phyloP scores from a whole-genome alignment of 2,113 vertebrate genomes.

The Tapirus terrestris region DNA sequence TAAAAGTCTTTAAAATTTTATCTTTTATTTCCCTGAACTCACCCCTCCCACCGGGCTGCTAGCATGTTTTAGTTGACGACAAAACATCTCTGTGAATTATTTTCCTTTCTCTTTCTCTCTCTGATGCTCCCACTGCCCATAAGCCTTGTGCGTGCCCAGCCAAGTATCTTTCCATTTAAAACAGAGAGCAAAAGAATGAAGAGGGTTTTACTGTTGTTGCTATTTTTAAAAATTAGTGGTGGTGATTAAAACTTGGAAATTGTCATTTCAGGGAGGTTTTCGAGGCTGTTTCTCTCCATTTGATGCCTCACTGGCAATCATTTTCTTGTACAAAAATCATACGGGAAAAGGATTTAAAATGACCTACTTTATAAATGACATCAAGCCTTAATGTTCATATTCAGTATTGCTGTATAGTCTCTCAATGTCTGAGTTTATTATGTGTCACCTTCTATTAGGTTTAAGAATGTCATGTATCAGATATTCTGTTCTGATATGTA shows the following conservation, averaged over 20 bases:
- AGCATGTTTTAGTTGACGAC: too few relatives aligned
- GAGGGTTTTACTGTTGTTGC: not conserved
- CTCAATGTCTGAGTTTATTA: not conserved
- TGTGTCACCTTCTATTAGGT: slow-evolving; percentile 43
- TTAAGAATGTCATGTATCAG: not conserved
- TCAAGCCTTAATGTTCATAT: not conserved
- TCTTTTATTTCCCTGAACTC: not conserved
- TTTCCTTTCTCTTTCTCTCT: not conserved
- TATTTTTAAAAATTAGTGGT: not conserved
- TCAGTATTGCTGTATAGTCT: not conserved
- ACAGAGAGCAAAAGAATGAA: not conserved
- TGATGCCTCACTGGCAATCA: not conserved
- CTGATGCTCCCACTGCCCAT: rapidly evolving
- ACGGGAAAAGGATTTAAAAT: slow-evolving; percentile 47
- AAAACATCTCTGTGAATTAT: not conserved
- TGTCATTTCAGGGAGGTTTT: not conserved
- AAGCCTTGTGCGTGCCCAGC: rapidly evolving
- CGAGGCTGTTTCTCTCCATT: not conserved
- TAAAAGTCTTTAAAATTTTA: not conserved
- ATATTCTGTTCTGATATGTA: not conserved
- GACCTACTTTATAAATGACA: slow-evolving; percentile 56
- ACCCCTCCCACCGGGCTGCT: not conserved
- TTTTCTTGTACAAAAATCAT: slow-evolving; percentile 55
- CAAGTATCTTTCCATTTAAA: not conserved
- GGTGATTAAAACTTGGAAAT: not conserved